Base-by-base conservation (phyloP, 2,888 invertebrate genomes). In the Pyrrhopygopsis socrates region DNA sequence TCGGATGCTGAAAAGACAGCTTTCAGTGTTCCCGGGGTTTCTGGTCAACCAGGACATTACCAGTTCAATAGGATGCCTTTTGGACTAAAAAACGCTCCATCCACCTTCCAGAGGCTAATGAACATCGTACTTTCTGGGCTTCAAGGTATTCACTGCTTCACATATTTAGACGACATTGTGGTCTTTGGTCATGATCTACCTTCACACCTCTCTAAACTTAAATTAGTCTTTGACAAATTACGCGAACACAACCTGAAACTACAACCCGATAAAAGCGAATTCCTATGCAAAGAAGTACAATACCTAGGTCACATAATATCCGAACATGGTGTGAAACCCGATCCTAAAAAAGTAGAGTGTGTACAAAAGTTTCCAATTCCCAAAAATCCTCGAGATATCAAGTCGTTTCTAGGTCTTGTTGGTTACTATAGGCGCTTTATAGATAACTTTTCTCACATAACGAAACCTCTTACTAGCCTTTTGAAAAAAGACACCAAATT, bases 401-500 rank as follows among this genome's bases (percentile, higher is more conserved):
- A 91, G 83, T 87, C 86, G 2, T 92, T 93, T 38, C 71, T 92
- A 8, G 96, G 96, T 5, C 74, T 97, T 13, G 86, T 93, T 0
- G 95, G 95, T 0, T 96, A 96, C 82, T 96, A 96, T 71, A 75
- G 96, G 18, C 90, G 95, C 50, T 97, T 96, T 78, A 96, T 97
- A 0, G 75, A 86, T 38, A 81, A 95, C 15, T 96, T 95, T 76
- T 88, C 95, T 1, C 91, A 93, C 71, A 80, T 94, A 2, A 91
- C 95, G 0, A 93, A 94, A 81, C 90, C 93, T 2, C 75, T 94
- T 1, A 92, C 93, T 0, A 18, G 2, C 6, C 86, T 93, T 2
- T 38, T 93, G 2, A 92, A 91, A 78, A 94, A 94, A 27, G 91
- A 92, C 27, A 41, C 24, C 8, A 38, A 87, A 22, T 93, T 94